phyloP scores from a whole-genome alignment of 2,797 vertebrate genomes.

The Chloroceryle amazona region DNA sequence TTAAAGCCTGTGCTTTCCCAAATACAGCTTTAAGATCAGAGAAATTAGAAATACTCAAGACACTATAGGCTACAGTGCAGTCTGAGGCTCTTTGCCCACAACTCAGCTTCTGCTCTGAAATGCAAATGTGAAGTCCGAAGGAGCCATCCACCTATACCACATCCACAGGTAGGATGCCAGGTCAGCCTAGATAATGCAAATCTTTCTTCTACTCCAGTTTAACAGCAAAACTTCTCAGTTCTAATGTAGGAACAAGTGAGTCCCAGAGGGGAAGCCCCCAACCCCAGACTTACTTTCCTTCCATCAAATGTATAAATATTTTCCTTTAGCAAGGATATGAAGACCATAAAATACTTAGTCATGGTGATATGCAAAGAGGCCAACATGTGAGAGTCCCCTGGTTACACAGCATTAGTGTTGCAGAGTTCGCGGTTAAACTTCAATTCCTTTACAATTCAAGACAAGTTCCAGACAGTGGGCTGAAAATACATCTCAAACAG shows the following conservation, averaged over 20 bases:
- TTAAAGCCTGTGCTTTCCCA: not conserved
- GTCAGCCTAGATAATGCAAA: not conserved
- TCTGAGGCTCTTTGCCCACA: not conserved
- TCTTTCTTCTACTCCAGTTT: not conserved
- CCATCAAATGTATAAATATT: not conserved
- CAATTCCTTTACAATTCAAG: constrained; percentile 19
- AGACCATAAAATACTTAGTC: constrained; percentile 1
- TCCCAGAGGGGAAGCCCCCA: not conserved
- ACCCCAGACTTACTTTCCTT: not conserved
- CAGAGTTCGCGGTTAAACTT: constrained; percentile 54
- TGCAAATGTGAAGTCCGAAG: not conserved
- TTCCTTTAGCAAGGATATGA: not conserved
- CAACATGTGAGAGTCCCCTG: constrained; percentile 30
- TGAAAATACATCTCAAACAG: constrained; percentile 44
- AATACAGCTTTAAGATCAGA: not conserved
- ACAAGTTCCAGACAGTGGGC: constrained; percentile 43
- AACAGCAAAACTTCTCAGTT: not conserved
- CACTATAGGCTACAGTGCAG: not conserved
- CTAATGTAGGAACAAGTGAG: not conserved
- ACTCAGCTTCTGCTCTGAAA: not conserved
- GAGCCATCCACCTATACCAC: not conserved
- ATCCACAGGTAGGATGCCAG: not conserved
- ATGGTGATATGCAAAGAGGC: not conserved
- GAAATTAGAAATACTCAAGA: not conserved
- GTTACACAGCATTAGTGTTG: constrained; percentile 7